Percentiles rank a stretch among this genome's conserved stretches.
Evolutionary conservation across 2,888 invertebrate genomes (phyloP).

Genomic region (Neuroscelio doddi): DNA sequence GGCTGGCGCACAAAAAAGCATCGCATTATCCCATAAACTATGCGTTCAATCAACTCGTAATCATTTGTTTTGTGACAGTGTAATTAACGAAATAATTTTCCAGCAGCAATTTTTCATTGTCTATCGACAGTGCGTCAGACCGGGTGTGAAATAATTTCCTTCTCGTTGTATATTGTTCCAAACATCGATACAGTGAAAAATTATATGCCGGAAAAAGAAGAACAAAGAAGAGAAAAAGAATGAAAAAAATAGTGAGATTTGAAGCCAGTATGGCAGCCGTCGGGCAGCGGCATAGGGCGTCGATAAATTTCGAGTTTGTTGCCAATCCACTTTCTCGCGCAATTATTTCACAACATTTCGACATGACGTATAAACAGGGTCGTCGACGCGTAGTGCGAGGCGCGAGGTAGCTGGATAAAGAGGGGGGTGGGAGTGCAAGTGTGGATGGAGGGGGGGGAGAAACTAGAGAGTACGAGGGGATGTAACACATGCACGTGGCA

Average conservation of each 20-base stretch:
- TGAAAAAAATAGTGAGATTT: constrained; percentile 13
- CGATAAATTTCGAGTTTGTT: constrained; percentile 52
- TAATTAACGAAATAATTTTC: constrained; percentile 1
- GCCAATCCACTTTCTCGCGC: constrained; percentile 70
- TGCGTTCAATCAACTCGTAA: constrained; percentile 6
- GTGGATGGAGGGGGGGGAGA: constrained; percentile 39
- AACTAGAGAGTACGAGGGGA: no score
- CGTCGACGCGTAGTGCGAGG: constrained; percentile 38
- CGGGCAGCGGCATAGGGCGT: constrained; percentile 26
- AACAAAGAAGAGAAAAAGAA: constrained; percentile 10
- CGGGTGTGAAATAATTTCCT: constrained; percentile 5
- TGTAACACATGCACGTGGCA: constrained; percentile 71
- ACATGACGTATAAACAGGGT: constrained; percentile 66
- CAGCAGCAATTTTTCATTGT: constrained; percentile 2
- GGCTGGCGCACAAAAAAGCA: constrained; percentile 4
- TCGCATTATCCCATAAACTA: constrained; percentile 4
- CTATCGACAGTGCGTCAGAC: neutral
- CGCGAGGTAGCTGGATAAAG: constrained; percentile 39
- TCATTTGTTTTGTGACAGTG: constrained; percentile 7
- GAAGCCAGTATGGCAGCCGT: constrained; percentile 30
- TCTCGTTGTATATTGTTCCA: neutral
- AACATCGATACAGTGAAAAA: constrained; percentile 1
- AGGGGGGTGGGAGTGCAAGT: constrained; percentile 42
- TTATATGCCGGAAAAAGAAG: neutral
- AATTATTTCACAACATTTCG: constrained; percentile 69